These are phyloP conservation scores for Labrus mixtus DNA, from an alignment of 2,113 vertebrate species.

Conservation along the genomic window DNA sequence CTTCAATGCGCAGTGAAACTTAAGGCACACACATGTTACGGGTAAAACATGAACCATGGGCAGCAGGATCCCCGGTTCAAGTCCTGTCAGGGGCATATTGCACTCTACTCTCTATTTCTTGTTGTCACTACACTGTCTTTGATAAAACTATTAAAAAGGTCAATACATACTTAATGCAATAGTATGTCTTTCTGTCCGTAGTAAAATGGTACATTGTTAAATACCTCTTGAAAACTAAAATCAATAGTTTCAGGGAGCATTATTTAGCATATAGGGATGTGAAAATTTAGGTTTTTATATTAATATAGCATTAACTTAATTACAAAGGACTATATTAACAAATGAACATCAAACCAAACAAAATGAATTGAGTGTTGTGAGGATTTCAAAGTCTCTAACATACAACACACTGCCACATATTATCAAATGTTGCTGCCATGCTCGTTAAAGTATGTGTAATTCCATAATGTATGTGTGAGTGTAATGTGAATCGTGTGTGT, in stretches of 20 bases:
- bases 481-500: constrained; percentile 70
- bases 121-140: not conserved
- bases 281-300: not conserved
- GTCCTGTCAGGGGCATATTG: too few relatives aligned
- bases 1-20: constrained; percentile 1
- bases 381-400: constrained; percentile 61
- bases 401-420: constrained; percentile 62
- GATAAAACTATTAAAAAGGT: not conserved
- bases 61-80: too few relatives aligned
- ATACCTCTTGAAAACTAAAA: not conserved
- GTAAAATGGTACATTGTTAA: not conserved
- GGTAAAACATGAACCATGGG: too few relatives aligned
- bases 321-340: constrained; percentile 29
- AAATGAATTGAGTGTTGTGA: constrained; percentile 60
- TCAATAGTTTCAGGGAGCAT: not conserved
- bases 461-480: constrained; percentile 54
- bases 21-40: not conserved
- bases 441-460: constrained; percentile 73
- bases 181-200: not conserved
- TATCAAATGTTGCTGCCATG: constrained; percentile 67
- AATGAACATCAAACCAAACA: constrained; percentile 32
- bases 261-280: not conserved
- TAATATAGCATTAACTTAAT: not conserved
- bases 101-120: not conserved
- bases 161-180: not conserved